Evolutionary conservation across 2,888 invertebrate species (phyloP).

Genomic region (Trissolcus brochymenae): DNA sequence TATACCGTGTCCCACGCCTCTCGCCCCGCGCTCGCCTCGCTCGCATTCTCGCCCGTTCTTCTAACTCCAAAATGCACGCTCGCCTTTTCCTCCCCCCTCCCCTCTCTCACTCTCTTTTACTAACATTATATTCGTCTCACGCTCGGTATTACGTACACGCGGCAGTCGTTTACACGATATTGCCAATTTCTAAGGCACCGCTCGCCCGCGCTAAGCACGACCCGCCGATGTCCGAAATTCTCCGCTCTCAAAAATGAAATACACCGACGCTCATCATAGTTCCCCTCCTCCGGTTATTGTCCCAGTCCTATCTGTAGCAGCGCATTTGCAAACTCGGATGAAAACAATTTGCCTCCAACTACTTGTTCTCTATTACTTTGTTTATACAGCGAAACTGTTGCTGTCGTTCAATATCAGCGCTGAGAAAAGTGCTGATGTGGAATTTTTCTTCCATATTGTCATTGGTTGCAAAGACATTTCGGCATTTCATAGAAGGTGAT

Average conservation of each 20-base stretch:
- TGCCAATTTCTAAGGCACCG: constrained; percentile 50
- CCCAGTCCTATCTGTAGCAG: neutral
- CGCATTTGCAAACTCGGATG: constrained; percentile 7
- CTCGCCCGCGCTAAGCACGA: constrained; percentile 23
- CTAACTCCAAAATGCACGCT: constrained; percentile 35
- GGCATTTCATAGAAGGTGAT: too few relatives aligned
- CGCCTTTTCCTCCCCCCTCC: constrained; percentile 23
- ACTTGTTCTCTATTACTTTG: too few relatives aligned
- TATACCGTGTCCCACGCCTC: constrained; percentile 44
- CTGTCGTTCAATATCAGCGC: too few relatives aligned
- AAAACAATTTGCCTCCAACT: neutral
- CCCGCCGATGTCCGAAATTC: constrained; percentile 40
- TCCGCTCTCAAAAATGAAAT: constrained; percentile 34
- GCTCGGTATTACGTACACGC: constrained; percentile 52
- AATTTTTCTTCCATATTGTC: too few relatives aligned
- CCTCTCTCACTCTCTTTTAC: too few relatives aligned
- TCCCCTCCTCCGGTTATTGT: neutral
- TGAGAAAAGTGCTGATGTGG: too few relatives aligned
- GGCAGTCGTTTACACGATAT: constrained; percentile 55
- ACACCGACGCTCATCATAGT: constrained; percentile 13
- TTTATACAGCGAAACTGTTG: too few relatives aligned
- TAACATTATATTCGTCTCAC: constrained; percentile 51
- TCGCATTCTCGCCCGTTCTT: constrained; percentile 9
- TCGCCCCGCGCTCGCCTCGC: constrained; percentile 3
- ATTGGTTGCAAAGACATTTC: too few relatives aligned